Conservation (phyloP, 2,797 vertebrate genomes). For the Coranthus polyacanthus region DNA sequence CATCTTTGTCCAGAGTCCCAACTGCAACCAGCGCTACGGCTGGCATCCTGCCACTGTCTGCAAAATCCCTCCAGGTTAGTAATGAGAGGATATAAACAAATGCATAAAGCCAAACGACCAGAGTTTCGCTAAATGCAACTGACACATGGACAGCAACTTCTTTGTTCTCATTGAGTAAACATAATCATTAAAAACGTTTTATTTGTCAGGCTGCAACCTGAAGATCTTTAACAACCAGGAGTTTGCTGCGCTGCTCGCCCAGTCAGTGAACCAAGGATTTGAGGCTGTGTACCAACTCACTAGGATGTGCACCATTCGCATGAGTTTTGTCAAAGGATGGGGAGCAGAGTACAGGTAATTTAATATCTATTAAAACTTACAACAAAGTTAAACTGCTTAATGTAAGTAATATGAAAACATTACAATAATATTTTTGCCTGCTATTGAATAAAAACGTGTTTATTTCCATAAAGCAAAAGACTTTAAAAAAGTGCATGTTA, state of each 20-base stretch:
- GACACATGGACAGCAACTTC: background rate
- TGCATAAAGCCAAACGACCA: background rate
- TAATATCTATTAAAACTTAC: no score
- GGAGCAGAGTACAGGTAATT: constrained; percentile 96
- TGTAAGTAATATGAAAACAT: no score
- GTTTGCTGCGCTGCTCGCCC: constrained; percentile 94
- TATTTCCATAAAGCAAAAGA: no score
- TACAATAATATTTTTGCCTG: no score
- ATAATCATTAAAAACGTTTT: constrained; percentile 11
- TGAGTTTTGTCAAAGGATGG: constrained; percentile 99
- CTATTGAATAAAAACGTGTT: no score
- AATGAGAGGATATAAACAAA: constrained; percentile 16
- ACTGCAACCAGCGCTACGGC: constrained; percentile 98
- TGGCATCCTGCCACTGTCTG: constrained; percentile 99
- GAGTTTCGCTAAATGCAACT: background rate
- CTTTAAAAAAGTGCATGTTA: no score
- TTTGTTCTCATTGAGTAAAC: constrained; percentile 4
- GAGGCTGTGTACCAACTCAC: constrained; percentile 98
- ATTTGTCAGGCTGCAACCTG: constrained; percentile 92
- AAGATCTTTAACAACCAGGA: constrained; percentile 99
- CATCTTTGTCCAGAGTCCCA: constrained; percentile 99
- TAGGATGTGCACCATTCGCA: constrained; percentile 98
- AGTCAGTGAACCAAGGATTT: constrained; percentile 98
- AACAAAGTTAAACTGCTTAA: no score
- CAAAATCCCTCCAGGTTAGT: constrained; percentile 97